These are phyloP conservation scores for Drosophila gunungcola DNA, from an alignment of 1,140 invertebrate species.

Conservation along the genomic window DNA sequence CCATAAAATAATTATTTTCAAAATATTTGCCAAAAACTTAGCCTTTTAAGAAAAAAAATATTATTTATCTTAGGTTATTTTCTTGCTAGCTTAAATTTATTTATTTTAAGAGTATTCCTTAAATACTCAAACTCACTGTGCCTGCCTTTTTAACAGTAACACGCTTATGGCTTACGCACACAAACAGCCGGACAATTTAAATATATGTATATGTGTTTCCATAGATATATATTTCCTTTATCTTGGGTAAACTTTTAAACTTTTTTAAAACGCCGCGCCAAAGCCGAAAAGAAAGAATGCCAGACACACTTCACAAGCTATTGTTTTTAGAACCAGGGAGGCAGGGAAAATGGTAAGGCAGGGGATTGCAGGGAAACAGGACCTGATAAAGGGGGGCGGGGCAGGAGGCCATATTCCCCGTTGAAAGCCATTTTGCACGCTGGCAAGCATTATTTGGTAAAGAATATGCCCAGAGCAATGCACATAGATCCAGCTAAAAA, in stretches of 20 bases:
- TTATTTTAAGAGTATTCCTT: no score
- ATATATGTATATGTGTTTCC: constrained; percentile 31
- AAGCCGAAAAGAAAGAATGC: constrained; percentile 74
- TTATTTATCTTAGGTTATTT: no score
- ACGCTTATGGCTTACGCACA: constrained; percentile 59
- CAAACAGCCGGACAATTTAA: constrained; percentile 37
- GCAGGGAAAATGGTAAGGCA: background rate
- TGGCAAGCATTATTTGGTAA: constrained; percentile 67
- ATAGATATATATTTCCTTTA: constrained; percentile 68
- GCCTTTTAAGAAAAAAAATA: no score
- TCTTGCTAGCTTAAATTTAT: no score
- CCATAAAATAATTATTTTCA: no score
- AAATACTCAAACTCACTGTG: constrained; percentile 16
- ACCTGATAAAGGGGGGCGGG: background rate
- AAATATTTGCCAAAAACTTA: no score
- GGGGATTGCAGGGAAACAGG: background rate
- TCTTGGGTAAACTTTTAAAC: constrained; percentile 78
- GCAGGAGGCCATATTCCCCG: constrained; percentile 30
- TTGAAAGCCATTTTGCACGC: constrained; percentile 75
- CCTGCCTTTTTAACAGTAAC: constrained; percentile 35
- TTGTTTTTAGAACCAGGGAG: constrained; percentile 53
- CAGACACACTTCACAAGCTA: constrained; percentile 65
- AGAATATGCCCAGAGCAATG: constrained; percentile 71
- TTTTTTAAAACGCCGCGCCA: constrained; percentile 70
- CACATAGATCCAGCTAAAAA: constrained; percentile 45